Evolutionary conservation across 2,113 vertebrate genomes (phyloP).

Genomic region (Leptocoma aspasia): DNA sequence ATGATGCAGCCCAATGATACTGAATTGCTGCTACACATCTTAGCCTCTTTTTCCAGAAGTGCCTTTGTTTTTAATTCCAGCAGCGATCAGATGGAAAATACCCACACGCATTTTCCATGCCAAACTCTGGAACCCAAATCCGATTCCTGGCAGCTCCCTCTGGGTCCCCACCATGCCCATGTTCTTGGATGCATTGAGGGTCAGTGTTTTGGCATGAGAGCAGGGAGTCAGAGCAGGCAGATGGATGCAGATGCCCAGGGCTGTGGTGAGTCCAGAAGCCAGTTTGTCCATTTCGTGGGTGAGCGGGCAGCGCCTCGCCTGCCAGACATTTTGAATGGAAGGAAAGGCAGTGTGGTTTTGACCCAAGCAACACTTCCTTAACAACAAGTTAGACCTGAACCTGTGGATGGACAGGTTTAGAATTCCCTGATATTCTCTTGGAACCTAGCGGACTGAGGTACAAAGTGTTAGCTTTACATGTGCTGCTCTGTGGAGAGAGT

Average conservation of each 20-base stretch:
- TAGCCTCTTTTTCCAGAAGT: background rate
- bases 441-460: background rate
- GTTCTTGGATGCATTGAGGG: background rate
- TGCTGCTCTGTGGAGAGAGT: background rate
- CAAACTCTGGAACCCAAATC: background rate
- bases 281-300: background rate
- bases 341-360: background rate
- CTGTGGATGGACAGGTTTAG: background rate
- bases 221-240: background rate
- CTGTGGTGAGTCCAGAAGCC: background rate
- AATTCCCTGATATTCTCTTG: background rate
- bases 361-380: background rate
- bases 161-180: accelerated
- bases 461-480: background rate
- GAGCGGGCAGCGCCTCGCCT: accelerated
- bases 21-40: background rate
- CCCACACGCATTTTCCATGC: background rate
- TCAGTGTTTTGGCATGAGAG: background rate
- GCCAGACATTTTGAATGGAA: background rate
- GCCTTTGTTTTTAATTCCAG: background rate
- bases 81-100: background rate
- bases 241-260: background rate
- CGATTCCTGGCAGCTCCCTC: background rate
- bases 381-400: background rate
- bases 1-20: background rate